A percentile compares a stretch with the other conserved stretches of the same genome.
phyloP scores from a whole-genome alignment of 2,113 vertebrate species.

The Chloebia gouldiae region DNA sequence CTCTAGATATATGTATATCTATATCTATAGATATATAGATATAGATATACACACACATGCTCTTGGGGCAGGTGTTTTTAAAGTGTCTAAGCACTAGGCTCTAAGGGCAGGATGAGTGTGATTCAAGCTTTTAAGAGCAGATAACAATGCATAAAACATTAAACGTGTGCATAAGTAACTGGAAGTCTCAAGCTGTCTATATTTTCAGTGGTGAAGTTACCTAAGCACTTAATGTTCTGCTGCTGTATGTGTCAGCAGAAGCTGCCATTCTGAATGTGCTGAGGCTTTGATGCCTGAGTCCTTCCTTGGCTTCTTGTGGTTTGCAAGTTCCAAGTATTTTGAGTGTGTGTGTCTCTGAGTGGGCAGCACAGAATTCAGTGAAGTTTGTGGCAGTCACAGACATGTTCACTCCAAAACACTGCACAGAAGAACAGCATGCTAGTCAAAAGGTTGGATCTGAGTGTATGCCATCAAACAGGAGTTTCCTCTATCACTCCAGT shows the following conservation, averaged over 20 bases:
- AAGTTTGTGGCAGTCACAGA: neutral
- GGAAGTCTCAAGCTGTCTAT: neutral
- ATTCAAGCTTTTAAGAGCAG: neutral
- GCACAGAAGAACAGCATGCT: accelerated
- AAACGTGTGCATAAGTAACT: neutral
- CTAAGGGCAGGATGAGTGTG: neutral
- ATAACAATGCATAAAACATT: neutral
- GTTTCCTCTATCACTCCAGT: neutral
- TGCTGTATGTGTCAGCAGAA: neutral
- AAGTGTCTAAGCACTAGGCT: neutral
- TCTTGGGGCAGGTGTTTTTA: neutral
- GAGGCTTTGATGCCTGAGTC: neutral
- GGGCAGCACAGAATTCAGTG: neutral
- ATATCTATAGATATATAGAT: too few species aligned
- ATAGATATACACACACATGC: too few species aligned
- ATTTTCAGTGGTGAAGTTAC: neutral
- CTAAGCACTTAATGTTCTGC: neutral
- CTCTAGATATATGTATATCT: too few species aligned
- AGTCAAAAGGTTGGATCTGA: neutral
- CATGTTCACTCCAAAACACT: neutral
- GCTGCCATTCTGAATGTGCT: neutral
- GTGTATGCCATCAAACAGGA: neutral
- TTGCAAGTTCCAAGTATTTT: neutral
- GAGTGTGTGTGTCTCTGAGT: neutral
- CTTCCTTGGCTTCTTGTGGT: neutral